Conservation (phyloP, 2,797 vertebrate species). For the Sebastes iracundus region DNA sequence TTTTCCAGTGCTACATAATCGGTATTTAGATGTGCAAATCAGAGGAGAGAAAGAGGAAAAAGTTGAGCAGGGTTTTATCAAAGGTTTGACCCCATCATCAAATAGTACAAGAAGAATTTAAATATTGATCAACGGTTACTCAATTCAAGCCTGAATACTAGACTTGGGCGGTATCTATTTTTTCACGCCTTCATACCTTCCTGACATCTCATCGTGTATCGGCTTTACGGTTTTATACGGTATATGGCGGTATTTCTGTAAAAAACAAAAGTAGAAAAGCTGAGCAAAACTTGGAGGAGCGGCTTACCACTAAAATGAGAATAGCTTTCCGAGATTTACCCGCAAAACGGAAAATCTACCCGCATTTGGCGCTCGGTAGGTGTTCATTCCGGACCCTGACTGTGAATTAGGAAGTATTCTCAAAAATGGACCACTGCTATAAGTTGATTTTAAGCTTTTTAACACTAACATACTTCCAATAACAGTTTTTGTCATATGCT, state of each 20-base stretch:
- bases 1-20: neutral
- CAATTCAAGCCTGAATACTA: too few relatives aligned
- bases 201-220: too few relatives aligned
- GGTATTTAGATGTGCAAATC: neutral
- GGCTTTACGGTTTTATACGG: too few relatives aligned
- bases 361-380: neutral
- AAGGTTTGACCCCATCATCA: too few relatives aligned
- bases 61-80: neutral
- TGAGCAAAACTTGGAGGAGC: too few relatives aligned
- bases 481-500: neutral
- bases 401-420: slow-evolving; percentile 1
- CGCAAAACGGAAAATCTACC: neutral
- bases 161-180: too few relatives aligned
- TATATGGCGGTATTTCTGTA: too few relatives aligned
- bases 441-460: neutral
- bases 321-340: neutral
- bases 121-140: too few relatives aligned
- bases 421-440: neutral
- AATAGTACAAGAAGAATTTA: too few relatives aligned
- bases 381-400: neutral
- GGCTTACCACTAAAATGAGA: too few relatives aligned
- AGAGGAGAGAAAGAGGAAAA: neutral
- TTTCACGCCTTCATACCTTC: too few relatives aligned
- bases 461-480: neutral
- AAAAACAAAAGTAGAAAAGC: too few relatives aligned